Conservation (phyloP, 1,140 invertebrate genomes). For the Drosophila mojavensis region DNA sequence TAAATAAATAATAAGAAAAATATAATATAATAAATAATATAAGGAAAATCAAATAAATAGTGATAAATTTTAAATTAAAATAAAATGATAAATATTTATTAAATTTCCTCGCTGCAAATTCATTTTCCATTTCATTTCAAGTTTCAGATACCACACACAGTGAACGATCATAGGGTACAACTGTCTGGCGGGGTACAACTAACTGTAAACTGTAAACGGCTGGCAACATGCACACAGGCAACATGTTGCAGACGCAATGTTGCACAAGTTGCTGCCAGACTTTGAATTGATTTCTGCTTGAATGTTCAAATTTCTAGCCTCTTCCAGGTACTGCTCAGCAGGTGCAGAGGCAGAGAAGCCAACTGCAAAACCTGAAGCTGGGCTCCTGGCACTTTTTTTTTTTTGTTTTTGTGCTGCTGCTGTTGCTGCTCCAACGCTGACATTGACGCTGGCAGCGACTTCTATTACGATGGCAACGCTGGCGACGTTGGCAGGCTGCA, state of each 20-base stretch:
- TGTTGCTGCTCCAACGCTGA: constrained; percentile 19
- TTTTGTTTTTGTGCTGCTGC: constrained; percentile 7
- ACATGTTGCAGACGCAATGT: constrained; percentile 42
- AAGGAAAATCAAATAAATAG: too few species aligned
- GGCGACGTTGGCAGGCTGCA: constrained; percentile 25
- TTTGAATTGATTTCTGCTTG: constrained; percentile 33
- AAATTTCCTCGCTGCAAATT: too few species aligned
- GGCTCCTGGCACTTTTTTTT: constrained; percentile 34
- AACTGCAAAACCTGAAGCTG: constrained; percentile 28
- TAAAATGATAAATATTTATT: too few species aligned
- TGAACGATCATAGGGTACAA: not conserved
- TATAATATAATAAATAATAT: too few species aligned
- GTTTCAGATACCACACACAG: too few species aligned
- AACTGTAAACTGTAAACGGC: constrained; percentile 30
- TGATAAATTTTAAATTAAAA: too few species aligned
- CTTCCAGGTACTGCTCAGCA: not conserved
- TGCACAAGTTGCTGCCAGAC: constrained; percentile 27
- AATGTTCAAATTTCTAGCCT: constrained; percentile 8
- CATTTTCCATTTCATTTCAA: not conserved
- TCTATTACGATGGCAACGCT: not conserved
- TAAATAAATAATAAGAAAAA: too few species aligned
- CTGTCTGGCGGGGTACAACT: not conserved
- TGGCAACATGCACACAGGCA: constrained; percentile 15
- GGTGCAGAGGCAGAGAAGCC: constrained; percentile 9
- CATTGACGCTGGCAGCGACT: constrained; percentile 49